Percentiles rank a stretch among this genome's conserved stretches.
Evolutionary conservation across 2,797 vertebrate genomes (phyloP).

Genomic region (Dipus sagitta): DNA sequence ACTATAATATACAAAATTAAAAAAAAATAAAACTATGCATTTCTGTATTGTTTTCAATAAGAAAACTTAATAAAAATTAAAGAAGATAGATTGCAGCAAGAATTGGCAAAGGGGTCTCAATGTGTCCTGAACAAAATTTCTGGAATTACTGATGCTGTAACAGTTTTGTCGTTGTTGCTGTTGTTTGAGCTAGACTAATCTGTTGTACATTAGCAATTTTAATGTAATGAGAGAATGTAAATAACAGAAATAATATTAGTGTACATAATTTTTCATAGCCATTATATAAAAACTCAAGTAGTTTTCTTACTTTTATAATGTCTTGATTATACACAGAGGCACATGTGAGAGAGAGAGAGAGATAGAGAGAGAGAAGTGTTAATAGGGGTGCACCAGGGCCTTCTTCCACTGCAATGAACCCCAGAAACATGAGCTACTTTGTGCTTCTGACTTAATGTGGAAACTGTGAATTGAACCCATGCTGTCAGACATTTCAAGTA

Average conservation of each 20-base stretch:
- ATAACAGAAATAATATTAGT: not conserved
- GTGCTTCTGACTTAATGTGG: no score
- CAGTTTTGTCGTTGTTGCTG: not conserved
- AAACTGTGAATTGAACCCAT: no score
- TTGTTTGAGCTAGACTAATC: not conserved
- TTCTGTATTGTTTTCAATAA: not conserved
- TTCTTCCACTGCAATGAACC: no score
- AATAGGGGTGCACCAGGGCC: no score
- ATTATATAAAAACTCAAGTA: not conserved
- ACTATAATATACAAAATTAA: not conserved
- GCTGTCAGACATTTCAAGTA: no score
- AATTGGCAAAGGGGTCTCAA: not conserved
- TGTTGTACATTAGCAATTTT: not conserved
- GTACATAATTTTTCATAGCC: not conserved
- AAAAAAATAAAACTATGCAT: not conserved
- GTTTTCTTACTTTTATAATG: not conserved
- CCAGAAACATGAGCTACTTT: no score
- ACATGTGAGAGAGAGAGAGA: not conserved
- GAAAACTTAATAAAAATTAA: not conserved
- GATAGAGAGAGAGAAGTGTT: not conserved
- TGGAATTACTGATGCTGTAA: not conserved
- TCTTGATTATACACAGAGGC: no score
- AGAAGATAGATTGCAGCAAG: not conserved
- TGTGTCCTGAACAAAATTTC: not conserved
- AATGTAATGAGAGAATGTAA: not conserved